Evolutionary conservation across 2,113 vertebrate species (phyloP).

Genomic region (Chloropsis cyanopogon): DNA sequence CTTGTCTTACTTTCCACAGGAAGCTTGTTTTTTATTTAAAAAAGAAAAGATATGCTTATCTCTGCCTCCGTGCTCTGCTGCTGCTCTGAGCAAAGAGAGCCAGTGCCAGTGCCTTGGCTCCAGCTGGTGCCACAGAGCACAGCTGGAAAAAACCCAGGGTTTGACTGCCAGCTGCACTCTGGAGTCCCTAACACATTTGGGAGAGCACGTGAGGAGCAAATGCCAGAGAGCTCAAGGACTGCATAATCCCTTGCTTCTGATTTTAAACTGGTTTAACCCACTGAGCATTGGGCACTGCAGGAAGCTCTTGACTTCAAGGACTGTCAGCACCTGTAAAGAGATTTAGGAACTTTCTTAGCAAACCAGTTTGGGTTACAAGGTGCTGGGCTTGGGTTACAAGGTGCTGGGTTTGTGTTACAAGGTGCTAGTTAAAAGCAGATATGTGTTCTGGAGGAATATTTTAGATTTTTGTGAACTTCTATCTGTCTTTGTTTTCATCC

Average conservation of each 20-base stretch:
- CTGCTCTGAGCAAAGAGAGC: neutral
- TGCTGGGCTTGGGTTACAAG: neutral
- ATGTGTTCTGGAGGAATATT: neutral
- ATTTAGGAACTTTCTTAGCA: neutral
- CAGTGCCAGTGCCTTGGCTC: neutral
- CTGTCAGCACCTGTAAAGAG: neutral
- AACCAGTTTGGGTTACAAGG: neutral
- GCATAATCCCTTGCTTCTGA: neutral
- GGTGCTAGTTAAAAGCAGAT: neutral
- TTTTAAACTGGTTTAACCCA: neutral
- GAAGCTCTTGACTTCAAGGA: neutral
- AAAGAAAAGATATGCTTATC: conserved; percentile 7
- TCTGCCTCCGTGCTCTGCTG: neutral
- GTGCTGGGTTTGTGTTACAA: neutral
- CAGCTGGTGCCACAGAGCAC: neutral
- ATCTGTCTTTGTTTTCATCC: neutral
- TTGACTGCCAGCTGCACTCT: neutral
- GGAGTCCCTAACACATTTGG: neutral
- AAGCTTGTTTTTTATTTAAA: neutral
- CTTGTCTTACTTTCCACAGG: conserved; percentile 59
- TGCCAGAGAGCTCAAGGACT: neutral
- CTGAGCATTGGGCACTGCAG: neutral
- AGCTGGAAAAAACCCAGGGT: neutral
- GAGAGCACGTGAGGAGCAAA: neutral
- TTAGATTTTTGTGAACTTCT: neutral